These are phyloP conservation scores for Myiagra hebetior DNA, from an alignment of 2,113 vertebrate species.

Conservation along the genomic window DNA sequence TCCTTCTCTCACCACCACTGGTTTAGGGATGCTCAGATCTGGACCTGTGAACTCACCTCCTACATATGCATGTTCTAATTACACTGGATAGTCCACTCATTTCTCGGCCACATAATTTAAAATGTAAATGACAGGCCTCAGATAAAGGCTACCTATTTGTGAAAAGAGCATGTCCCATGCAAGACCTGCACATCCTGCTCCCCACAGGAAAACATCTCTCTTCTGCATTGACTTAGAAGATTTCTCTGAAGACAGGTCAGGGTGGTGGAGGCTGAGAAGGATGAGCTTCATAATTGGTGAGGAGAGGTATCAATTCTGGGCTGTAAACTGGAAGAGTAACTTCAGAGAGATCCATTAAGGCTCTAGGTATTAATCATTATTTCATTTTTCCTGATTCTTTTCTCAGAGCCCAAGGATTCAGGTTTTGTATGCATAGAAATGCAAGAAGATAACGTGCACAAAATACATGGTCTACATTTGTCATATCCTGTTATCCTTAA, in stretches of 20 bases:
- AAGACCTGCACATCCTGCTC: slow-evolving; percentile 1
- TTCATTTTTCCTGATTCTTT: not conserved
- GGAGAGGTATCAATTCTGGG: not conserved
- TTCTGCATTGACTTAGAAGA: not conserved
- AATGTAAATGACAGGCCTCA: slow-evolving; percentile 2
- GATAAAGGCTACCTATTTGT: not conserved
- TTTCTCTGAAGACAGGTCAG: not conserved
- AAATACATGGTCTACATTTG: not conserved
- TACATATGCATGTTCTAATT: not conserved
- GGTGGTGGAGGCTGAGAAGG: not conserved
- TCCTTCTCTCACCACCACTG: not conserved
- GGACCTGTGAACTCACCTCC: not conserved
- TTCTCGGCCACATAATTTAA: not conserved
- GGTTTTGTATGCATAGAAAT: not conserved
- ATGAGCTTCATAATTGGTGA: not conserved
- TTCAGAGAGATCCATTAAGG: not conserved
- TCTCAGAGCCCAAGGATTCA: not conserved
- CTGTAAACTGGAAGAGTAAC: not conserved
- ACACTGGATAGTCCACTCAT: not conserved
- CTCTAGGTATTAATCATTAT: not conserved
- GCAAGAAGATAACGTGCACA: not conserved
- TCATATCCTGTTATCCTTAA: not conserved
- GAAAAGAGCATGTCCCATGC: not conserved
- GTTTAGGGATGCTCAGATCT: not conserved
- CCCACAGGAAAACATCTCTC: not conserved